Evolutionary conservation across 2,888 invertebrate genomes (phyloP), one percentile per base, ranked within the genome.

Genomic region (Agonopterix arenella): DNA sequence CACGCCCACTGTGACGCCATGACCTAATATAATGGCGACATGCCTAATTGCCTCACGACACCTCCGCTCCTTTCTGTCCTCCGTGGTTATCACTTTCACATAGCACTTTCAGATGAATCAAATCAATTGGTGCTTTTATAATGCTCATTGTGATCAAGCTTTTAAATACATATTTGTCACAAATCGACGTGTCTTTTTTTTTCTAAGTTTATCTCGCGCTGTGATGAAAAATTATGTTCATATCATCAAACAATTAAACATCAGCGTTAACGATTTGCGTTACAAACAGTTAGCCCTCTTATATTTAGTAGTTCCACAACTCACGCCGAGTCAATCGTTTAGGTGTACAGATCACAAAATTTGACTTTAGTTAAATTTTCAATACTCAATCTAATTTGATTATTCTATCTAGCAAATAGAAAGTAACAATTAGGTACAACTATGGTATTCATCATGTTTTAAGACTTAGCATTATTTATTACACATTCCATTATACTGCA

Each of bases 361-460:
- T 75, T 71, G 70, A 76, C 78, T 77, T 76, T 58, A 58, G 5
- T 28, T 28, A 73, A 69, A 76, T 74, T 68, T 74, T 68, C 61
- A 73, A 77, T 84, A 84, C 73, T 76, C 80, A 79, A 82, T 84
- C 85, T 88, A 88, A 86, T 88, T 88, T 84, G 78, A 84, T 86
- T 86, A 86, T 84, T 85, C 88, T 88, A 88, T 88, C 86, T 88
- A 88, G 86, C 84, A 84, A 85, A 84, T 85, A 88, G 84, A 88
- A 86, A 83, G 79, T 86, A 88, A 88, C 85, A 88, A 84, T 84
- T 85, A 86, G 84, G 85, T 85, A 85, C 79, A 80, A 76, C 80
- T 80, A 79, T 80, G 75, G 78, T 82, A 77, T 77, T 80, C 60
- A 69, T 79, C 68, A 68, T 73, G 48, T 66, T 71, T 70, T 72